Evolutionary conservation across 2,888 invertebrate species (phyloP).

Genomic region (Anarsia innoxiella): DNA sequence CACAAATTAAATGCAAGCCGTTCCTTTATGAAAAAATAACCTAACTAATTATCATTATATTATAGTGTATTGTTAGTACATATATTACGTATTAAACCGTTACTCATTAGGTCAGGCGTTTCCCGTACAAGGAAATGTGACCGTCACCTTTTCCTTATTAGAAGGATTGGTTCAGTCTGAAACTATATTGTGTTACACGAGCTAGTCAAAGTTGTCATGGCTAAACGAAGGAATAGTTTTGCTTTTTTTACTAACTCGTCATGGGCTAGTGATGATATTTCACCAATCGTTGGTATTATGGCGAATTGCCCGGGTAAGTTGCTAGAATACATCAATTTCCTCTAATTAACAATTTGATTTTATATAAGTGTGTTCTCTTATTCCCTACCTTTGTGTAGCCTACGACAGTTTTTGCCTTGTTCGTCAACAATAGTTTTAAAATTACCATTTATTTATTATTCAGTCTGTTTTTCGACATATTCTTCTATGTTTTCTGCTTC

Average conservation of each 20-base stretch:
- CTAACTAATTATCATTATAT: too few relatives aligned
- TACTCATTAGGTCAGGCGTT: not conserved
- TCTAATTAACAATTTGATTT: too few relatives aligned
- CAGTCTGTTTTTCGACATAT: too few relatives aligned
- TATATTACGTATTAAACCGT: too few relatives aligned
- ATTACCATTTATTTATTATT: too few relatives aligned
- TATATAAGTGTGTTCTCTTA: too few relatives aligned
- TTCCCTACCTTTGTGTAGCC: too few relatives aligned
- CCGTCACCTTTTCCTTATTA: conserved; percentile 8
- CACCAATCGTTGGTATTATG: not conserved
- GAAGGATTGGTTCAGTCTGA: conserved; percentile 1
- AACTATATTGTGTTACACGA: not conserved
- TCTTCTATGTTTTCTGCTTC: too few relatives aligned
- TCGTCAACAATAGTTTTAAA: too few relatives aligned
- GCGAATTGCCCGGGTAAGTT: conserved; percentile 1
- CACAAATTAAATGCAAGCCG: not conserved
- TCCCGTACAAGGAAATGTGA: conserved; percentile 5
- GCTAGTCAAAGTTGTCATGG: not conserved
- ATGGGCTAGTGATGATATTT: not conserved
- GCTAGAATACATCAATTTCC: not conserved
- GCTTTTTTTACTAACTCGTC: not conserved
- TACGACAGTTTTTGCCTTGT: too few relatives aligned
- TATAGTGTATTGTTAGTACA: not conserved
- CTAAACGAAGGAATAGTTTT: conserved; percentile 2
- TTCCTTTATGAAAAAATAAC: too few relatives aligned